These are phyloP conservation scores for Heterodera carotae DNA, from an alignment of 1,140 invertebrate genomes.

Conservation along the genomic window DNA sequence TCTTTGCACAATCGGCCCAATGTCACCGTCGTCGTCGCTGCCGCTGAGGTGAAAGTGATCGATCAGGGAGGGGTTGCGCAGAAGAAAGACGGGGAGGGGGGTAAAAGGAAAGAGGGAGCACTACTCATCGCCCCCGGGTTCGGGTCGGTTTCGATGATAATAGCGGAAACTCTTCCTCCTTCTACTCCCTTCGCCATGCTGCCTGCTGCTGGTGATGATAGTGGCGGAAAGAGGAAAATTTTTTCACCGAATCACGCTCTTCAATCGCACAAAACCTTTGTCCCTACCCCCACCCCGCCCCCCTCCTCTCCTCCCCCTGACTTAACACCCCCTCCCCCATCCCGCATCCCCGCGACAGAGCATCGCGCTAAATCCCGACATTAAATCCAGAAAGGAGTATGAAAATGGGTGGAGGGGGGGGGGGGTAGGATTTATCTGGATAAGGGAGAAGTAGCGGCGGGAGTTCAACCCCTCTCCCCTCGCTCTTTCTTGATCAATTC, in stretches of 20 bases:
- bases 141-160: neutral
- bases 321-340: too few relatives aligned
- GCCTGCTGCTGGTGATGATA: too few relatives aligned
- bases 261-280: too few relatives aligned
- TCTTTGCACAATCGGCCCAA: neutral
- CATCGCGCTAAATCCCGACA: neutral
- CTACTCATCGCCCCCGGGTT: neutral
- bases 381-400: conserved; percentile 1
- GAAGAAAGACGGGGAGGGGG: neutral
- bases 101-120: too few relatives aligned
- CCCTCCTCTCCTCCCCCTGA: too few relatives aligned
- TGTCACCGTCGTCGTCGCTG: neutral
- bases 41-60: neutral
- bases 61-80: neutral
- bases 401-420: too few relatives aligned
- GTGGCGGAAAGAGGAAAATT: too few relatives aligned
- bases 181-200: neutral
- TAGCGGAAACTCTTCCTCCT: neutral
- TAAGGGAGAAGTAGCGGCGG: too few relatives aligned
- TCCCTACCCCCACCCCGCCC: too few relatives aligned
- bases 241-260: too few relatives aligned
- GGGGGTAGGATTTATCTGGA: neutral
- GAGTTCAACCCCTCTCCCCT: neutral
- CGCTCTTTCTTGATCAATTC: neutral
- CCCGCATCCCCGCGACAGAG: neutral